Conservation (phyloP, 2,797 vertebrate species). For the Ctenosaura bakeri region DNA sequence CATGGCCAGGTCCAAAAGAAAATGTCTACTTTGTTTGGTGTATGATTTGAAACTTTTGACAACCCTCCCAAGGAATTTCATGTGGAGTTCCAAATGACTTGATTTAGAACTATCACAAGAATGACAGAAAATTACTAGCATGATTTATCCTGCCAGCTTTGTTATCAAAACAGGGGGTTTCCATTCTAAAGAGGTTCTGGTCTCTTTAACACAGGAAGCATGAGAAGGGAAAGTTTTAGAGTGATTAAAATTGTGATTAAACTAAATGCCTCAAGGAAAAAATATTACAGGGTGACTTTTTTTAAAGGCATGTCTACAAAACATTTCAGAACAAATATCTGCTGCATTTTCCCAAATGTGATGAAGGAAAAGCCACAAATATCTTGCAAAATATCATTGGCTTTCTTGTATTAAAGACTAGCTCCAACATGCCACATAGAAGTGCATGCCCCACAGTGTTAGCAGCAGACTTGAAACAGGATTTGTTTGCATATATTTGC, state of each 20-base stretch:
- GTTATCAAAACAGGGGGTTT: neutral
- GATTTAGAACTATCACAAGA: neutral
- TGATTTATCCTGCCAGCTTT: neutral
- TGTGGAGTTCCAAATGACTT: neutral
- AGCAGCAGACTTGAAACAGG: constrained; percentile 32
- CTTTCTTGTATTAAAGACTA: constrained; percentile 52
- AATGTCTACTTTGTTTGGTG: neutral
- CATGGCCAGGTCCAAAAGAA: neutral
- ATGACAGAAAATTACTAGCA: neutral
- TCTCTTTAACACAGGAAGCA: neutral
- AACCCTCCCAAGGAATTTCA: neutral
- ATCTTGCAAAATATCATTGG: constrained; percentile 51
- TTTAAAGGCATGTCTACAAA: constrained; percentile 45
- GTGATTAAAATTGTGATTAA: constrained; percentile 30
- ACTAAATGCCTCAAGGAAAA: constrained; percentile 51
- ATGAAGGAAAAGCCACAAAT: neutral
- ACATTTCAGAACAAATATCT: constrained; percentile 45
- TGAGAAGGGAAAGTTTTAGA: neutral
- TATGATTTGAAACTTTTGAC: neutral
- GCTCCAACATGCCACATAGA: constrained; percentile 26
- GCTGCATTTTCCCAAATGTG: constrained; percentile 39
- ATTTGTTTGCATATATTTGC: constrained; percentile 8
- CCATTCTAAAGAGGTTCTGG: neutral
- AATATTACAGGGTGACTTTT: constrained; percentile 1
- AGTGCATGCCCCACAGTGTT: constrained; percentile 21